phyloP scores from a whole-genome alignment of 2,888 invertebrate genomes.

The Mythimna pallens region DNA sequence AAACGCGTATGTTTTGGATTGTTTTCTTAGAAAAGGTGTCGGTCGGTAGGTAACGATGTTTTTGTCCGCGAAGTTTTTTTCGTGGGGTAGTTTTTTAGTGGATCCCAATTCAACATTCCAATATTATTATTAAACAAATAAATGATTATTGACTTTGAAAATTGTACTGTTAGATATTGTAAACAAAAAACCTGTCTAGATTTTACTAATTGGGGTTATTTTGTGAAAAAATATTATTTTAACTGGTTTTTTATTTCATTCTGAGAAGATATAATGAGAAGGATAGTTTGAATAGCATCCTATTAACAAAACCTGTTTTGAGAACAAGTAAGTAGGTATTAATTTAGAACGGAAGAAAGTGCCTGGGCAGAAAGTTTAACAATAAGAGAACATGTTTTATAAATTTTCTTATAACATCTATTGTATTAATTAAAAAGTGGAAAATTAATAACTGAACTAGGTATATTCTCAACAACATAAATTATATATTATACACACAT shows the following conservation, averaged over 20 bases:
- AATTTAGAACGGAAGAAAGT: background rate
- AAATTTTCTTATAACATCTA: constrained; percentile 5
- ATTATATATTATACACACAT: background rate
- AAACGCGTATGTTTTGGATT: background rate
- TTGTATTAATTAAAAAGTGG: background rate
- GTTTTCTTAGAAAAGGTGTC: constrained; percentile 9
- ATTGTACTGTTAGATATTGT: background rate
- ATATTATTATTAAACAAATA: constrained; percentile 7
- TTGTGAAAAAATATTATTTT: background rate
- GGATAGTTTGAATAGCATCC: background rate
- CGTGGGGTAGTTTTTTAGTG: background rate
- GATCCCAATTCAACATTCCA: background rate
- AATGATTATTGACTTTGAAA: background rate
- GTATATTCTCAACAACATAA: constrained; percentile 12
- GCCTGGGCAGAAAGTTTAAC: background rate
- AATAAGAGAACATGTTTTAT: background rate
- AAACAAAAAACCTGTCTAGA: background rate
- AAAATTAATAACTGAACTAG: constrained; percentile 9
- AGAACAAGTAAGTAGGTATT: background rate
- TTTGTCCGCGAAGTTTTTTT: background rate
- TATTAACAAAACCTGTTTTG: background rate
- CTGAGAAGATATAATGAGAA: background rate
- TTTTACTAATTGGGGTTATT: background rate
- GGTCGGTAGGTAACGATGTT: constrained; percentile 11
- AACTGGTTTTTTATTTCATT: background rate